Evolutionary conservation across 2,113 vertebrate species (phyloP).

Genomic region (Bombycilla garrulus): DNA sequence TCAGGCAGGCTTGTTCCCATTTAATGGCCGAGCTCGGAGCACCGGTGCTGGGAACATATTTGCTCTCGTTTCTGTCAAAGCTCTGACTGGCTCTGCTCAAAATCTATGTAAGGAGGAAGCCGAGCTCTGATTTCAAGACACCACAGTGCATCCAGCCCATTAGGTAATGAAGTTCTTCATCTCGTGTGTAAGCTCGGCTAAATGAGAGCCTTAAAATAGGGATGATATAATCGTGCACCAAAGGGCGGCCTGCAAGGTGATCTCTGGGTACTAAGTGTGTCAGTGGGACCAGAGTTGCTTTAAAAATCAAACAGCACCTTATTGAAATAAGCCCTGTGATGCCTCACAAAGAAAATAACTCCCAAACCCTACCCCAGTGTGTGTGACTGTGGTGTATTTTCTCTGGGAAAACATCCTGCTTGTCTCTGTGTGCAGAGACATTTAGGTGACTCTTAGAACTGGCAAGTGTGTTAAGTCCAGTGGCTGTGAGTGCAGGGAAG

Average conservation of each 20-base stretch:
- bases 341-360: neutral
- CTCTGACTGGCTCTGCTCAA: neutral
- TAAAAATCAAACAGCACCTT: neutral
- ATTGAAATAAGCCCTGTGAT: neutral
- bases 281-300: neutral
- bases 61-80: neutral
- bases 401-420: neutral
- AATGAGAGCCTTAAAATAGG: neutral
- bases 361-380: fast-evolving
- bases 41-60: neutral
- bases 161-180: neutral
- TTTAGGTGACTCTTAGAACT: neutral
- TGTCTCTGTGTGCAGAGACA: neutral
- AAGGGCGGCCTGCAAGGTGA: neutral
- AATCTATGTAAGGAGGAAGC: neutral
- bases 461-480: neutral
- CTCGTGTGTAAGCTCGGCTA: neutral
- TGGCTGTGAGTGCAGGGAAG: neutral
- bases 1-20: neutral
- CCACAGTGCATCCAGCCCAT: neutral
- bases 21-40: neutral
- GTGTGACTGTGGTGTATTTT: neutral
- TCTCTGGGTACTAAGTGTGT: neutral
- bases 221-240: neutral
- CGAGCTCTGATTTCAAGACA: neutral